Conservation (phyloP, 2,113 vertebrate species). For the Apodemus sylvaticus region DNA sequence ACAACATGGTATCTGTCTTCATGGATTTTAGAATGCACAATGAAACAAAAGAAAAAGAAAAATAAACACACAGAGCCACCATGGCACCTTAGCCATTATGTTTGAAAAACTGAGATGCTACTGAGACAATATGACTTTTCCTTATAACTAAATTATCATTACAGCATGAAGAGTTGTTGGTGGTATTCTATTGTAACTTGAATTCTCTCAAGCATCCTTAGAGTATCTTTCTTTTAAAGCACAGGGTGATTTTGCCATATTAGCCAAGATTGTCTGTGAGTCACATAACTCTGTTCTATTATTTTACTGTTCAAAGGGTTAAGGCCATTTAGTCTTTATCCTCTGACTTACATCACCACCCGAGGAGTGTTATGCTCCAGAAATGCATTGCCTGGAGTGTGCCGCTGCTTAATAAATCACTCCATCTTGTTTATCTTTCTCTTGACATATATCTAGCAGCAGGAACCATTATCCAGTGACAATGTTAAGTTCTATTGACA, state of each 20-base stretch:
- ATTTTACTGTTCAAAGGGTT: conserved; percentile 55
- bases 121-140: conserved; percentile 59
- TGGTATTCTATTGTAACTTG: conserved; percentile 58
- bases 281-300: conserved; percentile 53
- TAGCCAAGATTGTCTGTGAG: conserved; percentile 57
- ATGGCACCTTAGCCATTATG: background rate
- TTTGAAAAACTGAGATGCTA: background rate
- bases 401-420: conserved; percentile 83
- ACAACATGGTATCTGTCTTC: background rate
- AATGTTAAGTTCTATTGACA: conserved; percentile 80
- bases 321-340: conserved; percentile 69
- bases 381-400: conserved; percentile 78
- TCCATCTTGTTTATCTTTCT: conserved; percentile 84
- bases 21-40: background rate
- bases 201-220: conserved; percentile 44
- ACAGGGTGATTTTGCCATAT: conserved; percentile 62
- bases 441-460: conserved; percentile 78
- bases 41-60: background rate
- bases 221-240: conserved; percentile 39
- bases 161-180: conserved; percentile 55
- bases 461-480: conserved; percentile 80
- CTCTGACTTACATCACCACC: conserved; percentile 75
- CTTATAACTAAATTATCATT: conserved; percentile 55
- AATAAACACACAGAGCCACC: background rate
- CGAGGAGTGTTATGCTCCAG: conserved; percentile 73